A percentile compares a stretch with the other conserved stretches of the same genome.
These are phyloP conservation scores for Drosophila simulans DNA, from an alignment of 1,140 invertebrate species.

Conservation along the genomic window DNA sequence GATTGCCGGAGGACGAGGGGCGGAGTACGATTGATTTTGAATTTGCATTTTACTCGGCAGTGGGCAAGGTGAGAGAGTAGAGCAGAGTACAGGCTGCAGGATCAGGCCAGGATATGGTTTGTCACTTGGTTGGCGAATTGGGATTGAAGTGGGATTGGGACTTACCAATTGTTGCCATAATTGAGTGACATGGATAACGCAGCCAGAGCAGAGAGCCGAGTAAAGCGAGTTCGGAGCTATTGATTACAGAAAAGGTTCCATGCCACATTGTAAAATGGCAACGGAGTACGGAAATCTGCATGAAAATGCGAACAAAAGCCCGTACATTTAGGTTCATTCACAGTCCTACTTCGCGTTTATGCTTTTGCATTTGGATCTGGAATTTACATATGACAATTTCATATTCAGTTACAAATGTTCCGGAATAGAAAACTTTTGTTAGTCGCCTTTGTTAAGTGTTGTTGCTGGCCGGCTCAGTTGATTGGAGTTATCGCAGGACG, in stretches of 20 bases:
- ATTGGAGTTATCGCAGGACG: constrained; percentile 10
- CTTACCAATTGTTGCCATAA: constrained; percentile 81
- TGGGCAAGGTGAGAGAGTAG: background rate
- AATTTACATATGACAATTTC: constrained; percentile 69
- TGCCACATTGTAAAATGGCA: constrained; percentile 52
- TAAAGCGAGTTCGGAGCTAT: constrained; percentile 41
- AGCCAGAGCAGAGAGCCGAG: constrained; percentile 14
- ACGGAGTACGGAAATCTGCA: constrained; percentile 68
- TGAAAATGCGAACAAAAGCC: constrained; percentile 78
- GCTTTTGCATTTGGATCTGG: constrained; percentile 48
- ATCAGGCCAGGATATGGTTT: constrained; percentile 36
- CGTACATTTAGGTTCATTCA: constrained; percentile 40
- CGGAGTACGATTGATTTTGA: constrained; percentile 51
- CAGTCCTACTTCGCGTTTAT: constrained; percentile 45
- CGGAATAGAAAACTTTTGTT: constrained; percentile 60
- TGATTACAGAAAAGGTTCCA: constrained; percentile 79
- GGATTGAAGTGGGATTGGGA: constrained; percentile 58
- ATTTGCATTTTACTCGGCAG: constrained; percentile 20
- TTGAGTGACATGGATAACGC: constrained; percentile 78
- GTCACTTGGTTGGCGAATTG: constrained; percentile 64
- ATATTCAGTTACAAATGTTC: constrained; percentile 70
- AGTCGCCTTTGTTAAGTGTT: constrained; percentile 32
- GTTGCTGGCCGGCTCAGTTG: constrained; percentile 16
- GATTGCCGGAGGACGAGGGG: constrained; percentile 36
- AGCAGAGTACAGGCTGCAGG: background rate